Evolutionary conservation across 2,113 vertebrate genomes (phyloP).

Genomic region (Corythornis madagascariensis): DNA sequence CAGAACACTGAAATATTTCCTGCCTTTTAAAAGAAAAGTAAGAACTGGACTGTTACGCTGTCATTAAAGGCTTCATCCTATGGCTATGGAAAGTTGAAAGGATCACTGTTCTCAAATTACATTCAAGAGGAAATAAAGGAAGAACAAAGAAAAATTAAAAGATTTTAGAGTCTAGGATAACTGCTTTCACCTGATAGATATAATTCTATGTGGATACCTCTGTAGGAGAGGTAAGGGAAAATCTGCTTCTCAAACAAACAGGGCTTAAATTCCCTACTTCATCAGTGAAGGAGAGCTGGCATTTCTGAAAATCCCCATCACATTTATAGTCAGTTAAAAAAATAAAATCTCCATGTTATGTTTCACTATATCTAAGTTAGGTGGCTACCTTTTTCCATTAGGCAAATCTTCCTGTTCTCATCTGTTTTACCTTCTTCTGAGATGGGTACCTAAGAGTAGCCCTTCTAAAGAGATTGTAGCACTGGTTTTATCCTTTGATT

Average conservation of each 20-base stretch:
- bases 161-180: background rate
- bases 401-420: background rate
- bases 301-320: background rate
- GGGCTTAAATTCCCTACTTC: background rate
- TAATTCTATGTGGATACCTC: background rate
- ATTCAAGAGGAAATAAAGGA: background rate
- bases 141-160: background rate
- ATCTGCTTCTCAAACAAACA: background rate
- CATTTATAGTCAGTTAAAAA: background rate
- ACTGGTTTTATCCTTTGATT: background rate
- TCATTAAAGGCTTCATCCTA: background rate
- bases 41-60: background rate
- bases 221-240: background rate
- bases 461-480: background rate
- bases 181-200: background rate
- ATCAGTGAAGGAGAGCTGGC: background rate
- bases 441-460: background rate
- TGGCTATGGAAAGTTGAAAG: background rate
- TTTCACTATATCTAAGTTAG: background rate
- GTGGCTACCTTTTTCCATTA: background rate
- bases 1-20: constrained; percentile 17
- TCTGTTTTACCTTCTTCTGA: background rate
- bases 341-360: background rate
- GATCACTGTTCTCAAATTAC: background rate
- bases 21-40: background rate